Evolutionary conservation across 2,888 invertebrate species (phyloP).

Genomic region (Sturmia bella): DNA sequence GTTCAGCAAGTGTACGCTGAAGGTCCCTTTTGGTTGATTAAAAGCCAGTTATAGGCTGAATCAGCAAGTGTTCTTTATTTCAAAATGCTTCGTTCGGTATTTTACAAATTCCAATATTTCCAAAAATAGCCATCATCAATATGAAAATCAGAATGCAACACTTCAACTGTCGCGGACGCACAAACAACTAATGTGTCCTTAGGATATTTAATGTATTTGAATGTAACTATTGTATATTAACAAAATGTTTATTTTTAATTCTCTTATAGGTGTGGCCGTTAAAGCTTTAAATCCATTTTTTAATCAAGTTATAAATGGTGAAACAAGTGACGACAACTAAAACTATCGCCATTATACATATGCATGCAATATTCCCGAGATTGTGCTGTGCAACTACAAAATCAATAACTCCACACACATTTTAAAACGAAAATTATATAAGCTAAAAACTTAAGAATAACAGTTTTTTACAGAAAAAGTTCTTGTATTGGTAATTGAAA

Average conservation of each 20-base stretch:
- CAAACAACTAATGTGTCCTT: no score
- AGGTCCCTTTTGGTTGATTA: no score
- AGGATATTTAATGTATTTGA: no score
- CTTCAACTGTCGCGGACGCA: no score
- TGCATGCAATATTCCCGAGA: conserved; percentile 28
- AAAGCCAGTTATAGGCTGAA: no score
- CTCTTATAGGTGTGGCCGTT: conserved; percentile 79
- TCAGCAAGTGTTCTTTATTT: no score
- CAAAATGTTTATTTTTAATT: conserved; percentile 3
- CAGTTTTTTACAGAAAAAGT: conserved; percentile 35
- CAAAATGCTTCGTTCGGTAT: no score
- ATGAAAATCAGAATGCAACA: no score
- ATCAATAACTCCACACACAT: conserved; percentile 24
- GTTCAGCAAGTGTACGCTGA: no score
- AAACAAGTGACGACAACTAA: conserved; percentile 78
- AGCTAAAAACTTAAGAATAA: conserved; percentile 28
- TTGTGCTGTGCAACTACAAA: conserved; percentile 38
- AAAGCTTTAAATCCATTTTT: conserved; percentile 80
- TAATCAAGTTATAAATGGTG: conserved; percentile 76
- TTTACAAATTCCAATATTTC: no score
- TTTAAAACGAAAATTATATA: conserved; percentile 3
- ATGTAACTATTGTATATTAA: no score
- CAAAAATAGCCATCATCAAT: no score
- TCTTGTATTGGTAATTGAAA: conserved; percentile 34
- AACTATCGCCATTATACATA: conserved; percentile 70